Conservation (phyloP, 2,113 vertebrate genomes). For the Pluvialis apricaria region DNA sequence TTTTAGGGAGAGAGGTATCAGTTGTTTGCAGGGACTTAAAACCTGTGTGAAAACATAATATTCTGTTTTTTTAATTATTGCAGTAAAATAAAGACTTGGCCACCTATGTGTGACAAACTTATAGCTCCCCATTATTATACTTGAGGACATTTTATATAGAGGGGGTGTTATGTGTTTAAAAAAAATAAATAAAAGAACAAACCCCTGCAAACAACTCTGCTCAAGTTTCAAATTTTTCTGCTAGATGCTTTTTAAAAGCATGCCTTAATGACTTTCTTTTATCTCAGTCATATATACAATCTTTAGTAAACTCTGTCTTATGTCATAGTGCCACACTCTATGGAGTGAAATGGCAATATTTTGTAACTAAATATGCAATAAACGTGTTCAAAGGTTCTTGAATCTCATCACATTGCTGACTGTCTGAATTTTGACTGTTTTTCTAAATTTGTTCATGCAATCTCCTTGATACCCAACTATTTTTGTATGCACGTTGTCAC, state of each 20-base stretch:
- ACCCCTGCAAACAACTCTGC: neutral
- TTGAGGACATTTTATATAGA: neutral
- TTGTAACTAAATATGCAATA: neutral
- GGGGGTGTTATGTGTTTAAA: neutral
- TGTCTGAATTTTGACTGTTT: neutral
- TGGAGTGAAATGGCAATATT: neutral
- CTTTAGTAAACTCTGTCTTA: neutral
- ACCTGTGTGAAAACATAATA: neutral
- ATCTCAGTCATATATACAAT: too few relatives aligned
- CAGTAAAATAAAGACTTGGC: neutral
- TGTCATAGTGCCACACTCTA: too few relatives aligned
- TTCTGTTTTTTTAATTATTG: accelerated
- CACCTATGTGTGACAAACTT: neutral
- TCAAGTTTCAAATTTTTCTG: too few relatives aligned
- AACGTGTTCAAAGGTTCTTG: neutral
- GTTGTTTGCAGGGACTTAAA: neutral
- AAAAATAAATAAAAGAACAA: neutral
- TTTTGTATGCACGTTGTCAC: neutral
- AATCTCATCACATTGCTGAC: neutral
- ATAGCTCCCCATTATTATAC: neutral
- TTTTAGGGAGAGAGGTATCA: neutral
- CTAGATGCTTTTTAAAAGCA: neutral
- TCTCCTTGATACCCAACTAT: neutral
- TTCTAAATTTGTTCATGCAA: neutral
- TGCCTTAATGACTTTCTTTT: neutral